phyloP scores from a whole-genome alignment of 2,797 vertebrate species.

The Acropternis orthonyx region DNA sequence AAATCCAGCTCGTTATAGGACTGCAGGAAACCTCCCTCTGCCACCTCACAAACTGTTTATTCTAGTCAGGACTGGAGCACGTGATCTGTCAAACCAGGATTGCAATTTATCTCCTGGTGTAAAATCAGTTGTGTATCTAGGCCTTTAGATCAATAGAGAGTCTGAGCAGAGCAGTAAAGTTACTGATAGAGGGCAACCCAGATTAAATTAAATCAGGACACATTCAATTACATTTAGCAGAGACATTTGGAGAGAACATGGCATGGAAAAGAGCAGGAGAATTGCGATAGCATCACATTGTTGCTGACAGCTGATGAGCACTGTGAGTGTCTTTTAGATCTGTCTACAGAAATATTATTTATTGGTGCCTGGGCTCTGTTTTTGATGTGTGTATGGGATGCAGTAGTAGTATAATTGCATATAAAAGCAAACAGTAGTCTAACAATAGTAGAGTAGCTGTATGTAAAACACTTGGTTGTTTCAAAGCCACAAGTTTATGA shows the following conservation, averaged over 20 bases:
- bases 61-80: not conserved
- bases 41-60: not conserved
- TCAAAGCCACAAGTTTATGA: not conserved
- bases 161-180: not conserved
- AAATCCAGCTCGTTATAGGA: not conserved
- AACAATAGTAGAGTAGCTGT: not conserved
- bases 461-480: not conserved
- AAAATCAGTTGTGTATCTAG: not conserved
- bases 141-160: not conserved
- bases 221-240: not conserved
- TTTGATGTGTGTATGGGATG: not conserved
- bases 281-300: not conserved
- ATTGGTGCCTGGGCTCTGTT: not conserved
- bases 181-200: not conserved
- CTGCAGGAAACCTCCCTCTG: not conserved
- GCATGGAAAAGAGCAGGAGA: not conserved
- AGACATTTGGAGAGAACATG: not conserved
- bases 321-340: not conserved
- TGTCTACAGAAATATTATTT: not conserved
- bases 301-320: not conserved
- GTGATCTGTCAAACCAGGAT: not conserved
- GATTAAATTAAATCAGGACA: not conserved
- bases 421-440: not conserved
- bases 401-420: not conserved
- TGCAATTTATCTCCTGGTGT: not conserved